A percentile compares a stretch with the other conserved stretches of the same genome.
Conservation (phyloP, 2,888 invertebrate species). For the Brachyptera risi region DNA sequence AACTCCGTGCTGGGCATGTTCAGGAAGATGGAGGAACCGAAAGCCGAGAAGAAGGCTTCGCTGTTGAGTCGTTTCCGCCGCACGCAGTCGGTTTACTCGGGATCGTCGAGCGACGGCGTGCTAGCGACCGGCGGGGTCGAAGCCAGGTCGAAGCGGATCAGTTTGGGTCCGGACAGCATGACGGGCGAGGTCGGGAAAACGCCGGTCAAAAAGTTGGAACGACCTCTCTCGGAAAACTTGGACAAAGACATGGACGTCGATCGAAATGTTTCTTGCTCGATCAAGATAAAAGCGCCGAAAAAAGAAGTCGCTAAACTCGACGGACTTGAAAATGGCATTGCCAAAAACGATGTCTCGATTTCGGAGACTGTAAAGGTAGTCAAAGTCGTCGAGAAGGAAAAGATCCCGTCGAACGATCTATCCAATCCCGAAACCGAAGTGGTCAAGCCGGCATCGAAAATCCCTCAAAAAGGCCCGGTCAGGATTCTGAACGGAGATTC, state of each 20-base stretch:
- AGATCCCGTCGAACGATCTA: no score
- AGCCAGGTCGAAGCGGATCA: not conserved
- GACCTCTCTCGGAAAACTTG: constrained; percentile 34
- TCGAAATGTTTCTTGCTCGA: constrained; percentile 24
- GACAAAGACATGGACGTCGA: constrained; percentile 39
- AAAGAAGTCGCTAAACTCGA: constrained; percentile 30
- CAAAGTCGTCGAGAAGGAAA: not conserved
- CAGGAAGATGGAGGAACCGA: constrained; percentile 50
- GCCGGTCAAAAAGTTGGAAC: constrained; percentile 27
- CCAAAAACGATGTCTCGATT: constrained; percentile 21
- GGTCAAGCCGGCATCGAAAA: no score
- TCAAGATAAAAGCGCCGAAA: not conserved
- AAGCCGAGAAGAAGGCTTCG: constrained; percentile 34
- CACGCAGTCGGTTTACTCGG: constrained; percentile 40
- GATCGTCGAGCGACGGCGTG: constrained; percentile 37
- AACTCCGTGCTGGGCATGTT: constrained; percentile 73
- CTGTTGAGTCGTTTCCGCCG: constrained; percentile 37
- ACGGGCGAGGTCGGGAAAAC: not conserved
- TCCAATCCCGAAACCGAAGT: no score
- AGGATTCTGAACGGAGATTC: not conserved
- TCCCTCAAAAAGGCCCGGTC: not conserved
- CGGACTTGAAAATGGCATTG: constrained; percentile 22
- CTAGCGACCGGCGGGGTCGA: constrained; percentile 30
- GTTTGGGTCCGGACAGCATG: not conserved
- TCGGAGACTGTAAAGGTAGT: constrained; percentile 3